Conservation (phyloP, 2,113 vertebrate species). For the Callipepla californica region DNA sequence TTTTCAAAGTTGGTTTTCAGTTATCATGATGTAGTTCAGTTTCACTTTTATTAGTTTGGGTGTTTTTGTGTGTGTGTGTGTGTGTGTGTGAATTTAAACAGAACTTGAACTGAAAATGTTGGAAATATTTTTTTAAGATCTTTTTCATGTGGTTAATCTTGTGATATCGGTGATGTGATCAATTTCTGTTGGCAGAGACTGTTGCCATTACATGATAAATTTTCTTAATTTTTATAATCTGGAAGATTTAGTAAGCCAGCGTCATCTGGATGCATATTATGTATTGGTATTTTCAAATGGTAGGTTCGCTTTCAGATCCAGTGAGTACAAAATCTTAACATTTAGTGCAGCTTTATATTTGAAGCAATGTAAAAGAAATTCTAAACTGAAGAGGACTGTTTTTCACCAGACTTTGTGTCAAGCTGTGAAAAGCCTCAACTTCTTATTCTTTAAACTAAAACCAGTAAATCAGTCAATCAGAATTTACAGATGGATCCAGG, state of each 20-base stretch:
- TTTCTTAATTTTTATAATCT: not conserved
- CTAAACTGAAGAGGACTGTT: not conserved
- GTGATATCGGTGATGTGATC: not conserved
- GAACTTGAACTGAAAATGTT: not conserved
- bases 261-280: not conserved
- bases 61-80: too few species aligned
- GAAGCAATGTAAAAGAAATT: not conserved
- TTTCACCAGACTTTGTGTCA: not conserved
- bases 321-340: not conserved
- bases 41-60: not conserved
- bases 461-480: constrained; percentile 4
- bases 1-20: not conserved
- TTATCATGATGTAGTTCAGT: not conserved
- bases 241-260: not conserved
- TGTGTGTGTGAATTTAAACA: not conserved
- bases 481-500: not conserved
- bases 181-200: not conserved
- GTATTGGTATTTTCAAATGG: not conserved
- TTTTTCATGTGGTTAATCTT: not conserved
- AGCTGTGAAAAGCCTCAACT: not conserved
- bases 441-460: not conserved
- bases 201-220: not conserved
- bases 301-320: not conserved
- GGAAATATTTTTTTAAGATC: not conserved
- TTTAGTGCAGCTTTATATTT: not conserved